A percentile compares a stretch with the other conserved stretches of the same genome.
These are phyloP conservation scores for Drosophila parabipectinata DNA, from an alignment of 1,140 invertebrate species.

Conservation along the genomic window DNA sequence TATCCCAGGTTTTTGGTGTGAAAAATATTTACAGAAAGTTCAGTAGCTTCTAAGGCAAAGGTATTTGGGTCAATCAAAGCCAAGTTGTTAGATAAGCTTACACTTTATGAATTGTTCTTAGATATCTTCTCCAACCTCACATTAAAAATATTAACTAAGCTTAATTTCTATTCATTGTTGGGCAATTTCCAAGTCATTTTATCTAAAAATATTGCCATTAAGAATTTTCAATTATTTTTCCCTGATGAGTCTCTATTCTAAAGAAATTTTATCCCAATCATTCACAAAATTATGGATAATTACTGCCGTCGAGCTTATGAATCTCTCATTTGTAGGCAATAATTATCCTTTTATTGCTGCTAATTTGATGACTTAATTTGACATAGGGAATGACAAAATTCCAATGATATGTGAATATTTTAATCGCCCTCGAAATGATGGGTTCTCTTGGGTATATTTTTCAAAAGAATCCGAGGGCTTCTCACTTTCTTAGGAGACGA, in stretches of 20 bases:
- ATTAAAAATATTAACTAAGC: too few relatives aligned
- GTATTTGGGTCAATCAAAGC: conserved; percentile 24
- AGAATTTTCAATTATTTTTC: conserved; percentile 24
- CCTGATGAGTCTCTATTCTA: conserved; percentile 23
- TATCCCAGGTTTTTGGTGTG: conserved; percentile 46
- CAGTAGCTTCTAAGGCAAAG: conserved; percentile 22
- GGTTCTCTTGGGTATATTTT: neutral
- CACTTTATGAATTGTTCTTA: neutral
- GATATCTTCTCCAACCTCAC: neutral
- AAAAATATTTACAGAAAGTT: conserved; percentile 68
- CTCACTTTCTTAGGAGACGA: conserved; percentile 32
- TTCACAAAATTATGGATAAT: conserved; percentile 42
- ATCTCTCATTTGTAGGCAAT: conserved; percentile 11
- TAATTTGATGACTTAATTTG: conserved; percentile 46
- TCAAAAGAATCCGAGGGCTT: conserved; percentile 10
- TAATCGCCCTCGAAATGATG: conserved; percentile 19
- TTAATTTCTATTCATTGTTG: too few relatives aligned
- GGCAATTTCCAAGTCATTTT: neutral
- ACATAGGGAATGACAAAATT: conserved; percentile 35
- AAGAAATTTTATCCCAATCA: conserved; percentile 16
- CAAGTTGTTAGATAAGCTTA: neutral
- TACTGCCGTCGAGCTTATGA: conserved; percentile 8
- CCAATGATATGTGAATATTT: conserved; percentile 31
- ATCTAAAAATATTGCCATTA: neutral
- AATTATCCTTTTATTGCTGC: conserved; percentile 38